Conservation (phyloP, 1,140 invertebrate genomes). For the Bombus picipes region DNA sequence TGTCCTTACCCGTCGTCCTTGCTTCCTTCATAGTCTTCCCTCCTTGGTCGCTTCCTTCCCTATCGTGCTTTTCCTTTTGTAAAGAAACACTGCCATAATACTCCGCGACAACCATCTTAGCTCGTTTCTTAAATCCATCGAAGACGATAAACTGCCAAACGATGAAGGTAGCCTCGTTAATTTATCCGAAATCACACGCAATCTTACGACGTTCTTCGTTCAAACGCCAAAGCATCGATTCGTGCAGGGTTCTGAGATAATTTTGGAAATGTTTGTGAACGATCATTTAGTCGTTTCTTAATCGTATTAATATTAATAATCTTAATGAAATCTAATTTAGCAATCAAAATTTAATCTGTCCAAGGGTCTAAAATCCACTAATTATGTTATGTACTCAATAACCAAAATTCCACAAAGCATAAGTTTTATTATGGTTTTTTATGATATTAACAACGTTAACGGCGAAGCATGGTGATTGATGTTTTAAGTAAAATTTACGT, state of each 20-base stretch:
- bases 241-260: background rate
- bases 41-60: conserved; percentile 4
- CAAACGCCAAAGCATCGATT: background rate
- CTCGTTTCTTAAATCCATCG: conserved; percentile 31
- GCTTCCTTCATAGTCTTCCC: conserved; percentile 44
- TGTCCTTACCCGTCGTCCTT: conserved; percentile 73
- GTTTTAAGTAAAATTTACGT: background rate
- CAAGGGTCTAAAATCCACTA: no score
- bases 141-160: conserved; percentile 58
- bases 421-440: background rate
- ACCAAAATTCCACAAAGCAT: background rate
- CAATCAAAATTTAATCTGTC: no score
- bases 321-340: no score
- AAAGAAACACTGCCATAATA: conserved; percentile 44
- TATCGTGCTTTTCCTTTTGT: conserved; percentile 4
- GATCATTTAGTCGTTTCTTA: no score
- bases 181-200: background rate
- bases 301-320: no score
- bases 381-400: no score
- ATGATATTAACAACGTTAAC: background rate
- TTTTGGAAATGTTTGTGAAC: background rate
- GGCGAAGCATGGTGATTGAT: background rate
- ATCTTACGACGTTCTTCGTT: background rate
- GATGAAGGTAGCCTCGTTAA: conserved; percentile 37
- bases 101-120: conserved; percentile 47